These are phyloP conservation scores for Philereme transversata DNA, from an alignment of 2,888 invertebrate genomes.

Conservation along the genomic window DNA sequence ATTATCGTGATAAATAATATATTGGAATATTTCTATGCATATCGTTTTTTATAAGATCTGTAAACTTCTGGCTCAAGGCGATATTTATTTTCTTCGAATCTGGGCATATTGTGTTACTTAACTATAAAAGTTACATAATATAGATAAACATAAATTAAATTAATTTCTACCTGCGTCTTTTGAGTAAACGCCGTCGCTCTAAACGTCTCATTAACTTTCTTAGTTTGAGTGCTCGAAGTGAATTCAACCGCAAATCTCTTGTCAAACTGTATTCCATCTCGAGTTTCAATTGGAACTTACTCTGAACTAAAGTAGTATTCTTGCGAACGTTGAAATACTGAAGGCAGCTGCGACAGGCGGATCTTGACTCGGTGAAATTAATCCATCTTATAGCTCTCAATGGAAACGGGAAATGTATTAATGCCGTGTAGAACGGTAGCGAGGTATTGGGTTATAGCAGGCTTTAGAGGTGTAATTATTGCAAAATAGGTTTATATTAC, in stretches of 20 bases:
- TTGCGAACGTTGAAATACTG: conserved; percentile 64
- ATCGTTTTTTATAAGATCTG: too few species aligned
- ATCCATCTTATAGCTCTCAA: conserved; percentile 70
- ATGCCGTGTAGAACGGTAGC: conserved; percentile 38
- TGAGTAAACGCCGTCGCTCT: conserved; percentile 3
- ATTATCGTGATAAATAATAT: too few species aligned
- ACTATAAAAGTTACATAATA: too few species aligned
- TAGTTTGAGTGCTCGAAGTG: conserved; percentile 55
- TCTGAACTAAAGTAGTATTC: conserved; percentile 71
- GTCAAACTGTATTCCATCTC: conserved; percentile 67
- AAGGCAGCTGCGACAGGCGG: conserved; percentile 66
- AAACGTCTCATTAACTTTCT: conserved; percentile 39
- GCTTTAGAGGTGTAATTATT: conserved; percentile 22
- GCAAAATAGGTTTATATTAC: conserved; percentile 18
- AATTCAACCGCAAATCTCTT: conserved; percentile 67
- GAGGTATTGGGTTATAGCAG: conserved; percentile 18
- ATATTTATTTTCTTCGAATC: too few species aligned
- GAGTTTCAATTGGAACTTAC: conserved; percentile 77
- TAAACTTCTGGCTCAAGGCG: too few species aligned
- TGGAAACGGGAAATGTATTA: conserved; percentile 61
- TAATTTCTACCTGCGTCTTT: too few species aligned
- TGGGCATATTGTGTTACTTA: too few species aligned
- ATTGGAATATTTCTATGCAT: too few species aligned
- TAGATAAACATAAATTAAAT: too few species aligned
- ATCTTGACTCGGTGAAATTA: conserved; percentile 76